Base-by-base conservation (phyloP, 2,797 vertebrate species). In the Pelodytes ibericus region DNA sequence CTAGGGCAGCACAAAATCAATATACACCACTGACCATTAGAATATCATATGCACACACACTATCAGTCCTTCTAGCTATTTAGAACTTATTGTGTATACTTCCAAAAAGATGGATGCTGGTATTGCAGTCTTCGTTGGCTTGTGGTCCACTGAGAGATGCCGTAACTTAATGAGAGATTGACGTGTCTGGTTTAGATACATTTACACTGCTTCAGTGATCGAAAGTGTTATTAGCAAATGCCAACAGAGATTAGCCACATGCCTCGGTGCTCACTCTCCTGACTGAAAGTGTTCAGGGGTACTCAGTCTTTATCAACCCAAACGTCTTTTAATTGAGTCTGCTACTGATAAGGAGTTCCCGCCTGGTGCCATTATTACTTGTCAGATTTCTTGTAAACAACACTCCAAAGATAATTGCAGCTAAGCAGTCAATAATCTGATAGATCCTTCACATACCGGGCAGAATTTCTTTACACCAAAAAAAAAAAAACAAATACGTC, bases 341-440 rank as follows among this genome's bases (percentile, higher is more conserved):
- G 75, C 61, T 61, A 61, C 75, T 78, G 75, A 78, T 78, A 78
- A 78, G n/a, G 63, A 72, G n/a, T 29, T 33, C 25, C 62, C 25
- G 69, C 59, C 75, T 72, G 75, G 75, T 72, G 62, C 75, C 70
- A 67, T 65, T 78, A 51, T 39, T 72, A 53, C 31, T 58, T 26
- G 36, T 66, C 53, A 60, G 4, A 36, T 26, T 25, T 49, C 56
- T 39, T 72, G 53, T 61, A 60, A 72, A 78, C 75, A 72, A 67
- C 67, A 59, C 63, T 47, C 69, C 47, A 44, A 41, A 78, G 75
- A 72, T 62, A 56, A 49, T 72, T 25, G 15, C 6, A 65, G 51
- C 56, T 71, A 64, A 59, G 69, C 58, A 77, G 72, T 78, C 69
- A 67, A 63, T 5, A 11, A 33, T 67, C 25, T 39, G 62, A 78